Base-by-base conservation (phyloP, 23 tunicate genomes). In the Halocynthia roretzi region DNA sequence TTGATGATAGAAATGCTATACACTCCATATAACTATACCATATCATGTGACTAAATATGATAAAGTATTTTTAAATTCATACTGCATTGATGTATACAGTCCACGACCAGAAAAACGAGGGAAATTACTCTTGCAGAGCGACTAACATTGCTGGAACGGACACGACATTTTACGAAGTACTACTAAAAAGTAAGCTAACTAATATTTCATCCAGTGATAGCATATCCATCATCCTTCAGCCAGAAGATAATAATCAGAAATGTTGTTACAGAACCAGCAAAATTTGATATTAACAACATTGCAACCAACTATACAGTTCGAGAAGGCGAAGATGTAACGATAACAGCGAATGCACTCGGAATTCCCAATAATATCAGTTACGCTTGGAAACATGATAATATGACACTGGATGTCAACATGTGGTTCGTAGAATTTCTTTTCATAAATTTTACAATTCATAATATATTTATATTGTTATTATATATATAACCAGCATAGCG, bases 321-420 rank as follows among this genome's bases (percentile, higher is more conserved):
- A 14, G 95, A 88, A 83, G 95, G 95, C 10, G 78, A 83, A 51
- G 84, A 88, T 53, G 78, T 83, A 5, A 66, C 20, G 12, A 67
- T 88, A 51, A 52, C 56, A 67, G 77, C 76, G 50, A 9, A 53
- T 9, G 95, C 78, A 8, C 5, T 0, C 10, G 95, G 84, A 11
- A 71, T 88, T 51, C 95, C 95, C 5, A 70, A 71, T 62, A 88
- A 88, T 54, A 51, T 88, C 8, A 83, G 84, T 6, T 88, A 78
- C 54, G 61, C 74, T 14, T 86, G 85, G 85, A 80, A 4, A 58
- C 17, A 58, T 58, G 15, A 58, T 14, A 58, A 58, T 2, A n/a
- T 14, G 17, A 58, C 15, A 58, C 63, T 58, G 63, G 44, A 31
- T 31, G 44, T 31, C 44, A 31, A 31, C 4, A 31, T 31, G 44